Percentiles rank a stretch among this genome's conserved stretches.
phyloP scores from a whole-genome alignment of 2,888 invertebrate genomes.

The Caenorhabditis sp. region DNA sequence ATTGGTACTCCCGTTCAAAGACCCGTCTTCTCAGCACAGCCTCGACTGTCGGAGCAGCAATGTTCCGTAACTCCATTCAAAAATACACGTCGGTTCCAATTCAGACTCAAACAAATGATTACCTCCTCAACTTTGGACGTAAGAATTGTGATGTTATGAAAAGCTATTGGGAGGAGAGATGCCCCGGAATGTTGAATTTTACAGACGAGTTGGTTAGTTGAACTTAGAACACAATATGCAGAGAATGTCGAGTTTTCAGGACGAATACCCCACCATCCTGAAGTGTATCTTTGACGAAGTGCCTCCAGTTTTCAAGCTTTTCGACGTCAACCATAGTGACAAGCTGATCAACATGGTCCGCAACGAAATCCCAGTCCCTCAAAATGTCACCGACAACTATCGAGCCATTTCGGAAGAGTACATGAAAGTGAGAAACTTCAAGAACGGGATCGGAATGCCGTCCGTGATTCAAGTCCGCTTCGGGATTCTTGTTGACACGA shows the following conservation, averaged over 20 bases:
- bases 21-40: slow-evolving; percentile 8
- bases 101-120: background rate
- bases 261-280: background rate
- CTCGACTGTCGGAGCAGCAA: slow-evolving; percentile 5
- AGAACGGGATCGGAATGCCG: slow-evolving; percentile 8
- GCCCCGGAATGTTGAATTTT: too few relatives aligned
- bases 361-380: slow-evolving; percentile 7
- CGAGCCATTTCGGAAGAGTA: background rate
- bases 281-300: background rate
- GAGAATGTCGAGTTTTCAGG: background rate
- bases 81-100: background rate
- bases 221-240: too few relatives aligned
- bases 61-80: slow-evolving; percentile 19
- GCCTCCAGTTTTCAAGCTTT: background rate
- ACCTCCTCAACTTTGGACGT: background rate
- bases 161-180: background rate
- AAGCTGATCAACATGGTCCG: slow-evolving; percentile 7
- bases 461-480: background rate
- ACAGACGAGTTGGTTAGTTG: too few relatives aligned
- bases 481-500: slow-evolving; percentile 1
- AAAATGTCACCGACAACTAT: slow-evolving; percentile 1
- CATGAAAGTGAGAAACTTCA: background rate
- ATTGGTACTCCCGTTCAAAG: slow-evolving; percentile 7
- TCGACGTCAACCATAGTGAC: background rate
- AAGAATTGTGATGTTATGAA: background rate